Evolutionary conservation across 2,888 invertebrate genomes (phyloP).

Genomic region (Clistopyga incitator): DNA sequence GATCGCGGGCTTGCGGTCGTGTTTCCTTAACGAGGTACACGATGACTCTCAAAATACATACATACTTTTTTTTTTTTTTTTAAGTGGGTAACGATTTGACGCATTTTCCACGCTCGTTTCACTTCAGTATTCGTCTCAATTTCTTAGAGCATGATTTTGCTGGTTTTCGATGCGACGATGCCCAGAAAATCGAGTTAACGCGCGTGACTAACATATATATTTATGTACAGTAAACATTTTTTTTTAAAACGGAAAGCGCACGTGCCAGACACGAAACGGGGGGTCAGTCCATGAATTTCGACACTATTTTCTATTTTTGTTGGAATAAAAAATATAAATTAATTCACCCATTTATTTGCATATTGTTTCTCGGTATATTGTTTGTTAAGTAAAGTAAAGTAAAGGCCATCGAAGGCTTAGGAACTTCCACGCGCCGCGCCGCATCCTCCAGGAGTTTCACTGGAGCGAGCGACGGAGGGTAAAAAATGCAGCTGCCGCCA

Average conservation of each 20-base stretch:
- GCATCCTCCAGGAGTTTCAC: neutral
- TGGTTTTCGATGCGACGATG: conserved; percentile 8
- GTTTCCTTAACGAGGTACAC: conserved; percentile 34
- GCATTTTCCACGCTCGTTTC: conserved; percentile 42
- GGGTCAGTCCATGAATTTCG: no score
- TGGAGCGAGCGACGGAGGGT: neutral
- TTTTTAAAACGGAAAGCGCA: neutral
- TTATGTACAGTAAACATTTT: neutral
- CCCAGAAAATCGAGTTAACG: conserved; percentile 14
- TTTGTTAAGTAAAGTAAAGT: neutral
- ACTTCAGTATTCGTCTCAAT: conserved; percentile 16
- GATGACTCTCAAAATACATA: conserved; percentile 37
- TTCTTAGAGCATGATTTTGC: conserved; percentile 45
- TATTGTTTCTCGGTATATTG: no score
- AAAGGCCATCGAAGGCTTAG: neutral
- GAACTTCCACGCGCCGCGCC: neutral
- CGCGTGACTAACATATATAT: conserved; percentile 12
- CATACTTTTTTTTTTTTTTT: neutral
- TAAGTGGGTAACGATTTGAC: conserved; percentile 34
- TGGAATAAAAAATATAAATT: no score
- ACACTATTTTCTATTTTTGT: no score
- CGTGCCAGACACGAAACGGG: no score
- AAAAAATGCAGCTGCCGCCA: conserved; percentile 74
- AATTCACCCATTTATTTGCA: no score
- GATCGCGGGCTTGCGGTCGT: conserved; percentile 19